Base-by-base conservation (phyloP, 2,888 invertebrate species). In the Himalopsyche anomala region DNA sequence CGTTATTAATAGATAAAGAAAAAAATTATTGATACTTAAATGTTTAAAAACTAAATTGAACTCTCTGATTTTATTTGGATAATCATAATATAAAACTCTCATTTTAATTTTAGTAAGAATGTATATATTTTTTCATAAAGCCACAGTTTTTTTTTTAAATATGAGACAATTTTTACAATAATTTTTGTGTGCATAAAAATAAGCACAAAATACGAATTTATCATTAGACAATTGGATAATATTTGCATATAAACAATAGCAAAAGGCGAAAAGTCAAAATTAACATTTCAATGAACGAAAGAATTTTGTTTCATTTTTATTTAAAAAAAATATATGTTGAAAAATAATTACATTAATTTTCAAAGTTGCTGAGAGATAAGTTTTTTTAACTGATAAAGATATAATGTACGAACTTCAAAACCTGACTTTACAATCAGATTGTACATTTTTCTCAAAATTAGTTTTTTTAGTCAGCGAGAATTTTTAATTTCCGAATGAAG, bases 281-380 rank as follows among this genome's bases (percentile, higher is more conserved):
- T 19, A 6, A 69, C 38, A 38, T 38, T 38, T 74, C 74, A 74
- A 74, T 12, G 15, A 74, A 38, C 0, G 11, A 9, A 38, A 12
- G 9, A 3, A 11, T 2, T 38, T 74, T 12, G 15, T 74, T 1
- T 38, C 38, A 74, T 74, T 74, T 36, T 51, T 74, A 3, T 45
- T 9, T 19, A 28, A 62, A 74, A 74, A 74, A n/a, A 36, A 38
- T 12, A 74, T 74, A 12, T 12, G 28, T 36, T 74, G 36, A 74
- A 36, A 69, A 74, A 74, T 51, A 51, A 15, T 51, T 15, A 15
- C 74, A 74, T 74, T 74, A 36, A 74, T 36, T 74, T 74, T 74
- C 12, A 36, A 74, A 38, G 74, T 74, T 74, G 5, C 74, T 38
- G 74, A 36, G 9, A 45, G 36, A 12, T 74, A 74, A 74, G 36